Percentiles rank a stretch among this genome's conserved stretches.
Conservation (phyloP, 2,888 invertebrate species). For the Cecidostiba fungosa region DNA sequence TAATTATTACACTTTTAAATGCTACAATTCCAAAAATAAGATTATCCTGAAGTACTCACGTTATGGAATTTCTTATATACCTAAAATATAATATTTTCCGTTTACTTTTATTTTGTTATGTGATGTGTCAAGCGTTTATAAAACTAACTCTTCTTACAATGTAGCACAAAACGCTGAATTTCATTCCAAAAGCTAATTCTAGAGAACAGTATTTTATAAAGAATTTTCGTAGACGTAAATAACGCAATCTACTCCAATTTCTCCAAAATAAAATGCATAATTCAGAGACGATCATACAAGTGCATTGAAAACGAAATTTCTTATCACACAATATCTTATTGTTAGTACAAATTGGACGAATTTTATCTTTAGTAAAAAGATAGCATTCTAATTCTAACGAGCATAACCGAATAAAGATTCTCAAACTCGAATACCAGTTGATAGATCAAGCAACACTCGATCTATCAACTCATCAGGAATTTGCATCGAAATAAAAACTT, state of each 20-base stretch:
- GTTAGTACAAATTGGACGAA: slow-evolving; percentile 10
- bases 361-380: not conserved
- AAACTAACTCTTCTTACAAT: not conserved
- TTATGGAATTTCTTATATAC: not conserved
- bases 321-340: slow-evolving; percentile 6
- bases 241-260: not conserved
- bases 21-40: not conserved
- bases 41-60: not conserved
- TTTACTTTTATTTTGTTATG: not conserved
- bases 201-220: not conserved
- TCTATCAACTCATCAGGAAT: not conserved
- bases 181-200: not conserved
- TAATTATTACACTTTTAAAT: not conserved
- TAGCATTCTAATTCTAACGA: not conserved
- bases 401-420: not conserved
- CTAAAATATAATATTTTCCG: not conserved
- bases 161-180: not conserved
- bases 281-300: not conserved
- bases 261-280: not conserved
- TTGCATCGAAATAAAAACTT: not conserved
- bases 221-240: not conserved
- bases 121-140: not conserved
- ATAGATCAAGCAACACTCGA: not conserved
- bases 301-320: not conserved
- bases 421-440: not conserved